Conservation (phyloP, 1,140 invertebrate genomes). For the Sesamia nonagrioides region DNA sequence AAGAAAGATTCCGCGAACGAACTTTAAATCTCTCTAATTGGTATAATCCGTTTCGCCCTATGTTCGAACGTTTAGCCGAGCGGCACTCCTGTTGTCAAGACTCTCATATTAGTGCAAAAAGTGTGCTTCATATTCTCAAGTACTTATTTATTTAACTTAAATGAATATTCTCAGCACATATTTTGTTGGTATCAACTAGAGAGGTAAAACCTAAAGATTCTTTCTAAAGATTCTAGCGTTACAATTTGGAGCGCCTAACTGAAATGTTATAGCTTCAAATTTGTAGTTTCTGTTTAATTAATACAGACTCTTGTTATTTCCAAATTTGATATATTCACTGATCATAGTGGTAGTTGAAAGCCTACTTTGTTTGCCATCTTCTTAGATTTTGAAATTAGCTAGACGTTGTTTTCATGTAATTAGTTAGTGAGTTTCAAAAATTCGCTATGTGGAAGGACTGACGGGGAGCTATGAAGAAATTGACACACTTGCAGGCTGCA, state of each 20-base stretch:
- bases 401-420: no score
- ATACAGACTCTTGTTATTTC: not conserved
- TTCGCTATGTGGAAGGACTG: no score
- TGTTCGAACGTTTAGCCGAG: slow-evolving; percentile 11
- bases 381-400: no score
- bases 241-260: not conserved
- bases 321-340: no score
- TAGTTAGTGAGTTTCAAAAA: no score
- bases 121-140: slow-evolving; percentile 11
- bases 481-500: no score
- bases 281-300: not conserved
- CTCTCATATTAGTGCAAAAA: slow-evolving; percentile 50
- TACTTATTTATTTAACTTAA: slow-evolving; percentile 1
- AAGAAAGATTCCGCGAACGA: slow-evolving; percentile 68
- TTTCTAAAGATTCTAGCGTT: not conserved
- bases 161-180: not conserved
- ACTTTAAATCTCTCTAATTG: slow-evolving; percentile 76
- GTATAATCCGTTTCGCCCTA: slow-evolving; percentile 66
- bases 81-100: slow-evolving; percentile 50
- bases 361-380: no score
- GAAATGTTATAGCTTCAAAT: not conserved
- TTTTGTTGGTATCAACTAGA: no score
- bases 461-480: no score
- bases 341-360: no score
- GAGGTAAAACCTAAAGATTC: not conserved